Evolutionary conservation across 1,140 invertebrate species (phyloP).

Genomic region (Acarapis woodi): DNA sequence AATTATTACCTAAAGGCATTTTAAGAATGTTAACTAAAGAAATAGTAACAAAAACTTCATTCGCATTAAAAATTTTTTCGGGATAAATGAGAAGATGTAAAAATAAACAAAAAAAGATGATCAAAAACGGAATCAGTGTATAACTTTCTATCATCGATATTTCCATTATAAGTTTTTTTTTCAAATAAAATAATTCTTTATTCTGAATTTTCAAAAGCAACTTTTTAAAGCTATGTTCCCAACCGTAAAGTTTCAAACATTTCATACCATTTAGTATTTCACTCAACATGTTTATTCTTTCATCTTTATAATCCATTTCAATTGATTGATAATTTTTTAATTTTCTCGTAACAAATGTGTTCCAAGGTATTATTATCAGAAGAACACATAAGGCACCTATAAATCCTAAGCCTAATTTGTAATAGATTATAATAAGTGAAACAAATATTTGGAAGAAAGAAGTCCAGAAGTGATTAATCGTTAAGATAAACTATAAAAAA

Average conservation of each 20-base stretch:
- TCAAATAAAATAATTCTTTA: constrained; percentile 8
- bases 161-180: too few species aligned
- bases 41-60: constrained; percentile 25
- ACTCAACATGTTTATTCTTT: constrained; percentile 54
- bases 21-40: constrained; percentile 25
- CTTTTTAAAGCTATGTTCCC: constrained; percentile 25
- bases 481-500: too few species aligned
- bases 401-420: constrained; percentile 16
- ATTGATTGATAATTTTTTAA: constrained; percentile 27
- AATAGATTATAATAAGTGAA: constrained; percentile 17
- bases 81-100: too few species aligned
- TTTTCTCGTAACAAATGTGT: constrained; percentile 56
- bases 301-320: constrained; percentile 23
- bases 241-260: constrained; percentile 45
- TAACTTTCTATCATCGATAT: too few species aligned
- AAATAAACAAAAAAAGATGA: too few species aligned
- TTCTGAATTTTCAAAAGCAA: constrained; percentile 4
- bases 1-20: constrained; percentile 23
- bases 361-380: constrained; percentile 50
- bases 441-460: constrained; percentile 15
- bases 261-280: constrained; percentile 68
- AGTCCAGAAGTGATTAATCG: too few species aligned
- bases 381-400: constrained; percentile 19
- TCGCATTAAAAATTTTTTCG: constrained; percentile 21
- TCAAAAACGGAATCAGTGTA: too few species aligned